A percentile compares a stretch with the other conserved stretches of the same genome.
Evolutionary conservation across 1,140 invertebrate species (phyloP).

Genomic region (Macrobrachium rosenbergii): DNA sequence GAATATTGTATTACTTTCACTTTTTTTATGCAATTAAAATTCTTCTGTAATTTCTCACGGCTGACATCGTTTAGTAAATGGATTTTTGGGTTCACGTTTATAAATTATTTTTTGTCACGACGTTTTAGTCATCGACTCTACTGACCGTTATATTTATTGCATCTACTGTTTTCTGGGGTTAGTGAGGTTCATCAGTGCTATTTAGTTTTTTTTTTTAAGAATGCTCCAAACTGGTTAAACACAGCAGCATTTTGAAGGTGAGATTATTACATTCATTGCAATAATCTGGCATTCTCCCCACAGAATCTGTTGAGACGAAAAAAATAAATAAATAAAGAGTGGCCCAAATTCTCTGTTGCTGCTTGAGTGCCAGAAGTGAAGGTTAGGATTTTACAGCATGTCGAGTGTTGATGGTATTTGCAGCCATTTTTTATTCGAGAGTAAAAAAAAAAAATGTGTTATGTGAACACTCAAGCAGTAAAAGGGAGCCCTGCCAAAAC

Average conservation of each 20-base stretch:
- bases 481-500: background rate
- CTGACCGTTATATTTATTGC: constrained; percentile 5
- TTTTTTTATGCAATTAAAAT: background rate
- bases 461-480: constrained; percentile 5
- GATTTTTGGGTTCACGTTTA: background rate
- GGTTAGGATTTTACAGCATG: background rate
- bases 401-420: background rate
- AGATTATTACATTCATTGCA: constrained; percentile 25
- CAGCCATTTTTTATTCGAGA: background rate
- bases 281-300: constrained; percentile 6
- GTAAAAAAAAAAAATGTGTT: background rate
- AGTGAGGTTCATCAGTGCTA: constrained; percentile 33
- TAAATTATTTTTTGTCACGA: too few species aligned
- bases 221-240: constrained; percentile 34
- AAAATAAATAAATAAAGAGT: background rate
- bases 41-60: background rate
- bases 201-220: constrained; percentile 20
- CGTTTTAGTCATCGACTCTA: too few species aligned
- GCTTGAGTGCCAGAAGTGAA: background rate
- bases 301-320: background rate
- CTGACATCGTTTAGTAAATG: background rate
- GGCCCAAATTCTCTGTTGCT: background rate
- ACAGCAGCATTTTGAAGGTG: constrained; percentile 35
- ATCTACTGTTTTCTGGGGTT: constrained; percentile 21
- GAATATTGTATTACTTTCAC: background rate